Evolutionary conservation across 2,888 invertebrate species (phyloP), one percentile per base, ranked within the genome.

Genomic region (Scaptomyza cyrtandrae): DNA sequence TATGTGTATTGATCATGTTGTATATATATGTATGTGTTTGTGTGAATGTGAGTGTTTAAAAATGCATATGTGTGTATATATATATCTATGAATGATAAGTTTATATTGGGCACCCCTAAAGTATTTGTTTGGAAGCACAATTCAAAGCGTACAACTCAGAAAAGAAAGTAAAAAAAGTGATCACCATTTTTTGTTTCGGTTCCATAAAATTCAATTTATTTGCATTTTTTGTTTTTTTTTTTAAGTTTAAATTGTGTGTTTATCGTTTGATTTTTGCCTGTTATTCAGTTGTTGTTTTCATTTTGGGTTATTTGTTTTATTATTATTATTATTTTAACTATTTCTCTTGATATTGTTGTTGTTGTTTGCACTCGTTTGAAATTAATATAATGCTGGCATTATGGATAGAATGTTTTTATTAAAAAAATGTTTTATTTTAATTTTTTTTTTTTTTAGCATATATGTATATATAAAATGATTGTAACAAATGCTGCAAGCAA

Each of bases 101-200:
- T 68, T 53, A 70, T 61, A 49, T 78, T 74, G 83, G 81, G 66
- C 87, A 76, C 80, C 79, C 90, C 85, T 77, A 68, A 75, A 77
- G 59, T 72, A 41, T 69, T 91, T 89, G 91, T 69, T 91, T 89
- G 91, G 91, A 90, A 91, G 91, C 91, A 91, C 91, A 91, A 91
- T 89, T 90, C 89, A 83, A 81, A 74, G 71, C 75, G 62, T 65
- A 57, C 63, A 85, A 71, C 75, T 80, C 77, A 71, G 88, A 70
- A 80, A 70, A 67, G 62, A 78, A 87, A 66, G 63, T 33, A 41
- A 75, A 86, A 74, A 72, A 83, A 78, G 71, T 81, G 75, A 73
- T 80, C 88, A 86, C 74, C 88, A 88, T 79, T 72, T 70, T 73
- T 67, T 59, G 16, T 39, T 50, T 78, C 44, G 58, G 35, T 79